Conservation (phyloP, 1,140 invertebrate genomes). For the Eulimnadia texana region DNA sequence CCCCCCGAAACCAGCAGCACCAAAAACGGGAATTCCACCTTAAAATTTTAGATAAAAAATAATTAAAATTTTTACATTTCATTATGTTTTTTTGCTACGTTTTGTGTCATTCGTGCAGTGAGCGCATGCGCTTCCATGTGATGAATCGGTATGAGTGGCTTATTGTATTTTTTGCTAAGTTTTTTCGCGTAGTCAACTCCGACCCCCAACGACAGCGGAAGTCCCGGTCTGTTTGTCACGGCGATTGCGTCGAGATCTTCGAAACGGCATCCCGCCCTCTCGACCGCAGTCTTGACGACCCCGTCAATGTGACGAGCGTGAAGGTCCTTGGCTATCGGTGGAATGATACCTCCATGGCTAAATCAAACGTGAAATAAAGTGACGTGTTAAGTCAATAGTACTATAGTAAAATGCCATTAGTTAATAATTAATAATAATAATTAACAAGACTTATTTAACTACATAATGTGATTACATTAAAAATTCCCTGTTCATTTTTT, state of each 20-base stretch:
- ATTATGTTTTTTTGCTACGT: slow-evolving; percentile 28
- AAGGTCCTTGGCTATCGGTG: slow-evolving; percentile 61
- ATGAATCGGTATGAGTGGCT: slow-evolving; percentile 82
- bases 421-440: no score
- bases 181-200: slow-evolving; percentile 73
- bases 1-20: slow-evolving; percentile 81
- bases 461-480: no score
- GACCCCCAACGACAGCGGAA: slow-evolving; percentile 59
- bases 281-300: slow-evolving; percentile 53
- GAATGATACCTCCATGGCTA: slow-evolving; percentile 83
- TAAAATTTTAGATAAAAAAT: slow-evolving; percentile 16
- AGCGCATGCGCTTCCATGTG: slow-evolving; percentile 99
- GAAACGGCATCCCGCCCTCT: slow-evolving; percentile 44
- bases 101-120: slow-evolving; percentile 54
- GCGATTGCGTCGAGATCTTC: slow-evolving; percentile 77
- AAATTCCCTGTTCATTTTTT: no score
- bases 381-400: slow-evolving; percentile 24
- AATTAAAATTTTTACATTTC: slow-evolving; percentile 9
- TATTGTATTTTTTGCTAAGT: slow-evolving; percentile 48
- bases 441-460: no score
- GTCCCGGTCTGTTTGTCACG: slow-evolving; percentile 70
- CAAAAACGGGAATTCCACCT: slow-evolving; percentile 71
- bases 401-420: no score
- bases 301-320: slow-evolving; percentile 63
- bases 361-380: slow-evolving; percentile 22